Percentiles rank a stretch among this genome's conserved stretches.
These are phyloP conservation scores for Acromyrmex echinatior DNA, from an alignment of 1,140 invertebrate genomes.

Conservation along the genomic window DNA sequence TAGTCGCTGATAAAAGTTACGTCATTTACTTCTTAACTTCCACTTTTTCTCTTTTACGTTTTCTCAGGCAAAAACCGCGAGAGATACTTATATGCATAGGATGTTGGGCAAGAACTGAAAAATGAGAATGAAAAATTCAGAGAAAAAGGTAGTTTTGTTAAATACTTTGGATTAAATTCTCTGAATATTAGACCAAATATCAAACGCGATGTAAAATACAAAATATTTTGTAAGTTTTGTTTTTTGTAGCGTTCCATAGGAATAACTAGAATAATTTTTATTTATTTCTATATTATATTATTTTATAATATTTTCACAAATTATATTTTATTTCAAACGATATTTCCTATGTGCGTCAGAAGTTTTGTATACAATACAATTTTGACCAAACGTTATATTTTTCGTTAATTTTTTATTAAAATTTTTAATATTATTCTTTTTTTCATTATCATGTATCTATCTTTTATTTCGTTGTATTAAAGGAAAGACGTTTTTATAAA, in stretches of 20 bases:
- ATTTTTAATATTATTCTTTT: no score
- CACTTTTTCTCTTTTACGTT: not conserved
- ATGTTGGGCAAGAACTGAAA: not conserved
- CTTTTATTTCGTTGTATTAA: no score
- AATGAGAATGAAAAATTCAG: constrained; percentile 6
- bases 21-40: constrained; percentile 70
- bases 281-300: not conserved
- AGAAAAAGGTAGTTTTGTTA: not conserved
- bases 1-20: constrained; percentile 75
- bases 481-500: no score
- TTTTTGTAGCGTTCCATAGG: not conserved
- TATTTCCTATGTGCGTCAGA: not conserved
- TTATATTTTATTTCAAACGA: constrained; percentile 2
- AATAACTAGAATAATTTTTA: not conserved
- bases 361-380: not conserved
- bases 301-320: not conserved
- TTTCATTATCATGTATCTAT: no score
- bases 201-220: not conserved
- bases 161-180: constrained; percentile 14
- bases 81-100: constrained; percentile 27
- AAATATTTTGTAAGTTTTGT: not conserved
- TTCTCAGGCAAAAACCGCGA: not conserved
- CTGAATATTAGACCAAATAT: not conserved
- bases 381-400: no score
- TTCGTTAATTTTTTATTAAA: no score